These are phyloP conservation scores for Accipiter cooperii DNA, from an alignment of 2,113 vertebrate genomes.

Conservation along the genomic window DNA sequence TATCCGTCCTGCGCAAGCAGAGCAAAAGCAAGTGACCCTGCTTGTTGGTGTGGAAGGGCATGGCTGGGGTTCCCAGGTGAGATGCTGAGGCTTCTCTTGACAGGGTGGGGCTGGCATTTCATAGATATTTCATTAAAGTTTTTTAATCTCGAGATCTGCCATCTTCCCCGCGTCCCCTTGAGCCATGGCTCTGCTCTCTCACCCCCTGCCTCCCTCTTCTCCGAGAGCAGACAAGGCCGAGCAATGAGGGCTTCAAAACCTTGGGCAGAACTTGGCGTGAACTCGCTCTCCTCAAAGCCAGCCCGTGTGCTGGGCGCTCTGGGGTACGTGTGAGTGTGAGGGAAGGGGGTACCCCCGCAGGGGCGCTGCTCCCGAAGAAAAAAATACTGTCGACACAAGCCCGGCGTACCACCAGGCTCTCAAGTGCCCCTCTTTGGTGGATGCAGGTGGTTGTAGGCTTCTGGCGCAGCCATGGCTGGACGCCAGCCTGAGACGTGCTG, in stretches of 20 bases:
- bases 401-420: not conserved
- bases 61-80: not conserved
- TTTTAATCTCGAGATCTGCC: not conserved
- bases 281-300: not conserved
- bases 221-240: not conserved
- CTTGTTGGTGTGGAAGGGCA: not conserved
- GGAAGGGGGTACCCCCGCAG: accelerated
- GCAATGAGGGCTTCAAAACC: not conserved
- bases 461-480: accelerated
- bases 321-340: accelerated
- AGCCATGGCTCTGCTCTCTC: not conserved
- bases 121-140: accelerated
- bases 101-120: not conserved
- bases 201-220: not conserved
- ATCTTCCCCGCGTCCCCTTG: not conserved
- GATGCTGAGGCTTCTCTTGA: not conserved
- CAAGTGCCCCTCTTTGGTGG: accelerated
- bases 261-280: accelerated
- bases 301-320: accelerated
- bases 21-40: not conserved
- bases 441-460: not conserved
- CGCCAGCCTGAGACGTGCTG: accelerated
- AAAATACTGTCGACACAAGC: accelerated
- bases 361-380: not conserved
- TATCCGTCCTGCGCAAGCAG: not conserved